Evolutionary conservation across 2,797 vertebrate species (phyloP).

Genomic region (Serranus cabrilla): DNA sequence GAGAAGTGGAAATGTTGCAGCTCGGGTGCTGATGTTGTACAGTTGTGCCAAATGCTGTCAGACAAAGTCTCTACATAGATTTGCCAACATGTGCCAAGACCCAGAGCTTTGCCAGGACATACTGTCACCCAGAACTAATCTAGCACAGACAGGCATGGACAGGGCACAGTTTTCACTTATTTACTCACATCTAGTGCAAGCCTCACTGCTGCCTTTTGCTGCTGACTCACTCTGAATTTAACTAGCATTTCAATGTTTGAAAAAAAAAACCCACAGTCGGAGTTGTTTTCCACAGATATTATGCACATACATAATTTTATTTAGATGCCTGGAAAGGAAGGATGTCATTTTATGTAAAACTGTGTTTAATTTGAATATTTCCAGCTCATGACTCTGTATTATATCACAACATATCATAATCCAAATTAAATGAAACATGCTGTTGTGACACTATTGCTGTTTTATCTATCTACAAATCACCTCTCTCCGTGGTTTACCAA

Average conservation of each 20-base stretch:
- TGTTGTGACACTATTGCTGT: neutral
- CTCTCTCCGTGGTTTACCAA: slow-evolving; percentile 21
- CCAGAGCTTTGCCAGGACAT: slow-evolving; percentile 60
- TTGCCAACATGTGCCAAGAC: slow-evolving; percentile 64
- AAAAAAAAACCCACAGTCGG: slow-evolving; percentile 3
- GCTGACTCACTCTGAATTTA: slow-evolving; percentile 27
- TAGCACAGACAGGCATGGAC: slow-evolving; percentile 56
- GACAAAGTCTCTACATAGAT: slow-evolving; percentile 64
- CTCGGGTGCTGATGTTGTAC: slow-evolving; percentile 50
- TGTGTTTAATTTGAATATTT: neutral
- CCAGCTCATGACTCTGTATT: neutral
- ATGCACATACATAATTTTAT: slow-evolving; percentile 28
- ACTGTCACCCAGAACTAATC: slow-evolving; percentile 75
- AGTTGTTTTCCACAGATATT: slow-evolving; percentile 31
- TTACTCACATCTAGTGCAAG: slow-evolving; percentile 38
- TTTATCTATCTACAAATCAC: slow-evolving; percentile 26
- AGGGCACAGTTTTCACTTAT: slow-evolving; percentile 57
- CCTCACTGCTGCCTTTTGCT: slow-evolving; percentile 31
- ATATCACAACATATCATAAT: neutral
- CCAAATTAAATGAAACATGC: neutral
- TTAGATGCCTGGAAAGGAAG: neutral
- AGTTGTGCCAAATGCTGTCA: slow-evolving; percentile 64
- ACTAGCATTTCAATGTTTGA: slow-evolving; percentile 16
- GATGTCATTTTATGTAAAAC: slow-evolving; percentile 1
- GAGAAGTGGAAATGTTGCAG: slow-evolving; percentile 54